Evolutionary conservation across 2,888 invertebrate genomes (phyloP), one percentile per base, ranked within the genome.

Genomic region (Tinea trinotella): DNA sequence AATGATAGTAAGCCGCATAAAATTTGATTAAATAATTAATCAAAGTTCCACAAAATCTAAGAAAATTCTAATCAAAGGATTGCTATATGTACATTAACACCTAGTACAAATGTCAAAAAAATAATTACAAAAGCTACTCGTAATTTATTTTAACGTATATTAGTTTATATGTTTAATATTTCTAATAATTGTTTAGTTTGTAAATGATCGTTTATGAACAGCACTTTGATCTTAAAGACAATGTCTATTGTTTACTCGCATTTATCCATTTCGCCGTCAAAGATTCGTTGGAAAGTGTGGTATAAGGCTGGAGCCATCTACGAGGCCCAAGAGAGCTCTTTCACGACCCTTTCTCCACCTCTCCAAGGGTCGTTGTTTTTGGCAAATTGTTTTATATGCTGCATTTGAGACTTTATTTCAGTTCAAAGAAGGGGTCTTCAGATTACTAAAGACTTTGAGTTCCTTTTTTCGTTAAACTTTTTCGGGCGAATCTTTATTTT

Each of bases 311-410:
- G 30, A 30, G 30, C 40, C 40, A 40, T 40, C 52, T 61, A 69
- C 57, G 64, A 60, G 61, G 54, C 70, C 65, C 68, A 46, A 49
- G 71, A 64, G 71, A 60, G 59, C 54, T 13, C 9, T 56, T n/a
- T n/a, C 58, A 61, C 56, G 54, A 58, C 54, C 59, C 50, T 24
- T 48, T 50, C 50, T 50, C 15, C 50, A 50, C 22, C 18, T 50
- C 50, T 24, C 24, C 2, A 24, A 18, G 58, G 57, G 59, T 55
- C 58, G 59, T 57, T 57, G 59, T 65, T 67, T 61, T 55, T 57
- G 57, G 58, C 64, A 69, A 72, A 72, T 71, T 68, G 69, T 67
- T 68, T 69, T 66, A 64, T 70, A 71, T 66, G 65, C 59, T 61
- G 61, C 68, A 63, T 63, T 62, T 57, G 60, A 60, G 62, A 55